These are phyloP conservation scores for Thymelicus acteon DNA, from an alignment of 2,888 invertebrate genomes.

Conservation along the genomic window DNA sequence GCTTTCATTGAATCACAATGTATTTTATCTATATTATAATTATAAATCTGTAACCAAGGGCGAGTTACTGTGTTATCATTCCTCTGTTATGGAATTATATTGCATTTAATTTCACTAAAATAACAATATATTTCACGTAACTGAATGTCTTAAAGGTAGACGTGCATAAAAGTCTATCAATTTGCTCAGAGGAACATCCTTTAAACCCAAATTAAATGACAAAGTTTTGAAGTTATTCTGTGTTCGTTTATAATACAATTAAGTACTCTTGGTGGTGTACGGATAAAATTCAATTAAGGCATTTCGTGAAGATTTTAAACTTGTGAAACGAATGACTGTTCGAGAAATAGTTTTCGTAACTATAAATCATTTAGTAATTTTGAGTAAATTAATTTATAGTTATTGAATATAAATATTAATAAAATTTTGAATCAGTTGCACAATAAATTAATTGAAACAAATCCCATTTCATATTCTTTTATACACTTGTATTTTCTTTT, in stretches of 20 bases:
- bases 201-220: conserved; percentile 66
- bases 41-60: background rate
- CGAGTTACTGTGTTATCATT: too few species aligned
- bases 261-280: conserved; percentile 64
- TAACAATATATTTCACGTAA: background rate
- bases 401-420: background rate
- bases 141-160: conserved; percentile 8
- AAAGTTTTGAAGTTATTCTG: conserved; percentile 66
- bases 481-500: conserved; percentile 58
- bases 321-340: conserved; percentile 46
- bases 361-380: background rate
- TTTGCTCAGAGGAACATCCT: conserved; percentile 55
- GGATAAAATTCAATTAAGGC: conserved; percentile 64
- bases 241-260: conserved; percentile 68
- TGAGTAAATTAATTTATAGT: background rate
- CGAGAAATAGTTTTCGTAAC: conserved; percentile 17
- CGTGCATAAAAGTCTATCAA: conserved; percentile 11
- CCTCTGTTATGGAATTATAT: too few species aligned
- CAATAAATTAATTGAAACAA: background rate
- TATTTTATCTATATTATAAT: background rate
- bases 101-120: too few species aligned
- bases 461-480: conserved; percentile 22
- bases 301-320: conserved; percentile 62
- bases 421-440: background rate
- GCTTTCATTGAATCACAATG: conserved; percentile 7